Evolutionary conservation across 2,113 vertebrate genomes (phyloP), one percentile per base, ranked within the genome.

Genomic region (Eudorcas thomsonii): DNA sequence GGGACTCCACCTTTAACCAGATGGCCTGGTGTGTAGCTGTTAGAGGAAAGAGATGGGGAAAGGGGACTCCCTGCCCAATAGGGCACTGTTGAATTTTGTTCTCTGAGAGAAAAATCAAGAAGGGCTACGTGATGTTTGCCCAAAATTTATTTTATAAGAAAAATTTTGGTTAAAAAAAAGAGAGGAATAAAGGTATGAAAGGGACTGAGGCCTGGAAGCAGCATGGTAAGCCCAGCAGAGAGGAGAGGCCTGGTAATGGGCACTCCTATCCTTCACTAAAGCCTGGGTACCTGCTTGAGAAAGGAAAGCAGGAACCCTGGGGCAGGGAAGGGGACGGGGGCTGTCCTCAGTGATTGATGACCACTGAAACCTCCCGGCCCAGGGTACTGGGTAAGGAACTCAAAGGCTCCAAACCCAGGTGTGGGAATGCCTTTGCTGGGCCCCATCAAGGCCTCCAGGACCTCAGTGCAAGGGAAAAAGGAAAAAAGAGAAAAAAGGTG

Each of bases 1-100:
- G 94, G 99, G 99, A 21, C 98, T 99, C 28, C 96, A 97, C 48
- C 99, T 98, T 98, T 89, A 85, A 85, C 92, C 92, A 96, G 80
- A 91, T 92, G 84, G 80, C 87, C 93, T 90, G 88, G 77, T 52
- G 84, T 94, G n/a, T 94, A 94, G 86, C 87, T 83, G 26, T 90
- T 82, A 55, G 60, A 84, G 77, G 86, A 96, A 97, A 67, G 91
- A 94, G 77, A 93, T 80, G 93, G 90, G 97, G 85, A 78, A 93
- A 96, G 36, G 50, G 93, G 77, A 48, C 50, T 93, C 55, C 77
- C 9, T 88, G 89, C 33, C 36, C 62, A 78, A 71, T 28, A 78
- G 71, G 52, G 54, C 77, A 77, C 77, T 97, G 19, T 10, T 97
- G 15, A 91, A 83, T 97, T 96, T 95, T 98, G 80, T 98, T 98